Evolutionary conservation across 2,888 invertebrate genomes (phyloP).

Genomic region (Heliconius erato): DNA sequence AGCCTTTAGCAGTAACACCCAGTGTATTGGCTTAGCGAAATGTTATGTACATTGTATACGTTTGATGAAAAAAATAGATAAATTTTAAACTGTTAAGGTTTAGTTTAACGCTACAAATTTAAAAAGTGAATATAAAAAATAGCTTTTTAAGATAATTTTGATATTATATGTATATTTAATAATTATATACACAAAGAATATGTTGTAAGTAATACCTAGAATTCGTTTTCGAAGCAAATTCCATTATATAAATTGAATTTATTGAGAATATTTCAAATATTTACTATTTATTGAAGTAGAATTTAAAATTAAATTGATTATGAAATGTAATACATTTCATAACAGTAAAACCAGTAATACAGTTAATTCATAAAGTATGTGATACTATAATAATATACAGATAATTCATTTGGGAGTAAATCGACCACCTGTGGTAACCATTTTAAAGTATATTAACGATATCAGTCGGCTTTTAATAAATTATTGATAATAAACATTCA

Average conservation of each 20-base stretch:
- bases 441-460: not conserved
- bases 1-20: not conserved
- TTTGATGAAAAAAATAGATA: not conserved
- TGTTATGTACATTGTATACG: not conserved
- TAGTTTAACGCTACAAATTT: too few species aligned
- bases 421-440: constrained; percentile 10
- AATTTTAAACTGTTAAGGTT: too few species aligned
- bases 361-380: not conserved
- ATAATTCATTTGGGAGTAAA: not conserved
- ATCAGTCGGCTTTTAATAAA: constrained; percentile 17
- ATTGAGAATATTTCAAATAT: not conserved
- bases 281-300: not conserved
- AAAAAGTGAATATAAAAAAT: too few species aligned
- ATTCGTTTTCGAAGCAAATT: too few species aligned
- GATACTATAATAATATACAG: constrained; percentile 17
- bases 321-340: not conserved
- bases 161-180: too few species aligned
- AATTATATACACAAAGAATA: too few species aligned
- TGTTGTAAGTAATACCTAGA: too few species aligned
- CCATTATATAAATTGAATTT: not conserved
- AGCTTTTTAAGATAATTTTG: too few species aligned
- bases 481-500: constrained; percentile 11
- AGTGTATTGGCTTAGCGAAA: not conserved
- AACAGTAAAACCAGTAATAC: too few species aligned
- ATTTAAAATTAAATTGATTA: not conserved